Evolutionary conservation across 2,113 vertebrate species (phyloP), one percentile per base, ranked within the genome.

Genomic region (Acrocephalus kingi): DNA sequence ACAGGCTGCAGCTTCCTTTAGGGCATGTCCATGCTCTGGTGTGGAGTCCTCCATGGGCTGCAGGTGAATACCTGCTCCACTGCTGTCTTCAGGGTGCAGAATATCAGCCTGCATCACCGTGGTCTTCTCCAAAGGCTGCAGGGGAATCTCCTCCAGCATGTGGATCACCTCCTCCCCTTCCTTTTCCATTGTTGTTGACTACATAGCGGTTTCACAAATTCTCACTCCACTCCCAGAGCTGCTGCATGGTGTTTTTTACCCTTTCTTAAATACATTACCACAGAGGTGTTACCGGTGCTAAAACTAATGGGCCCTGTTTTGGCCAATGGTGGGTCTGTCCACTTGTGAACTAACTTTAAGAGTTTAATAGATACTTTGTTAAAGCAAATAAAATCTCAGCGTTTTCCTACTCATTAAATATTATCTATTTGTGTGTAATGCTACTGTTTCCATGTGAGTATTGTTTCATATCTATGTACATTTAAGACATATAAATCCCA

Each of bases 11-110:
- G 3, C 17, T 49, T 77, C 45, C 28, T 55, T 74, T 21, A 55
- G 9, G 10, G 14, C 1, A 1, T 13, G 11, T 35, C 24, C 8
- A 41, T 55, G 27, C 20, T 63, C 9, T 1, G 1, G 4, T 3
- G 1, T 18, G 11, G 8, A 37, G 31, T 25, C 5, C 48, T 61
- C 14, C 45, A 51, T 24, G 31, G 43, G 54, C 35, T 59, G 27
- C 33, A 67, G 62, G 15, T 41, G 19, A 10, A 20, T 15, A 43
- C 11, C 25, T 62, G n/a, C 41, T 46, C 14, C 58, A 9, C n/a
- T 33, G 17, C 21, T 22, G 31, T 51, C 8, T 2, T 82, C 33
- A 6, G n/a, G 37, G 13, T 72, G 14, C 27, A 61, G 31, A 6
- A 4, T 18, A 8, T 37, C 56, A 31, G 13, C 21, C 56, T 86